Evolutionary conservation across 2,888 invertebrate species (phyloP).

Genomic region (Sycophila texana): DNA sequence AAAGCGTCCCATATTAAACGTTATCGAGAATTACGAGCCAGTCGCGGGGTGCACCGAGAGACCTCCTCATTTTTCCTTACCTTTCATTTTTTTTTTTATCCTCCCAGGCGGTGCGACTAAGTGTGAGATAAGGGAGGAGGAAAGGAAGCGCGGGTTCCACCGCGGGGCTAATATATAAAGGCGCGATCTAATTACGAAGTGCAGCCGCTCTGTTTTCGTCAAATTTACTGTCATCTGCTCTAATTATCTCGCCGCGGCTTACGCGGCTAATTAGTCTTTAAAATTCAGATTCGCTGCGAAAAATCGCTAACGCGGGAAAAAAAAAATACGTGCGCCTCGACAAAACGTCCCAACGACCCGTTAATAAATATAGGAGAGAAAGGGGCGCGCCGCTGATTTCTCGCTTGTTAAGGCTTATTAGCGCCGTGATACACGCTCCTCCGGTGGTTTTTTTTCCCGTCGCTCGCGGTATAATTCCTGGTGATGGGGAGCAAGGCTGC

Average conservation of each 20-base stretch:
- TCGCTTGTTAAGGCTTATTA: slow-evolving; percentile 46
- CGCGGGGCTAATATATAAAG: slow-evolving; percentile 11
- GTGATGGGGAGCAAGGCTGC: background rate
- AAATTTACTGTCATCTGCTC: slow-evolving; percentile 55
- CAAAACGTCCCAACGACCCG: slow-evolving; percentile 27
- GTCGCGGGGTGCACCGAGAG: background rate
- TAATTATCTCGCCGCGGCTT: slow-evolving; percentile 38
- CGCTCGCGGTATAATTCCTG: background rate
- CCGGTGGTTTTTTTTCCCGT: slow-evolving; percentile 2
- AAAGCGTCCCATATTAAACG: slow-evolving; percentile 70
- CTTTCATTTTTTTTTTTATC: background rate
- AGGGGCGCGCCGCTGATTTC: slow-evolving; percentile 33
- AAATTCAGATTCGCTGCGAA: slow-evolving; percentile 49
- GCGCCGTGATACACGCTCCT: background rate
- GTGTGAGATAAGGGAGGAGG: slow-evolving; percentile 53
- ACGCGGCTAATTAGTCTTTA: slow-evolving; percentile 49
- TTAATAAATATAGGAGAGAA: slow-evolving; percentile 18
- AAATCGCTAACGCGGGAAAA: slow-evolving; percentile 1
- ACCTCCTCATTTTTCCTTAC: slow-evolving; percentile 28
- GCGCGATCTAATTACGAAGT: slow-evolving; percentile 44
- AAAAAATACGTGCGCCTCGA: background rate
- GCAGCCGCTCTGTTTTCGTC: slow-evolving; percentile 40
- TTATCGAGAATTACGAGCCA: slow-evolving; percentile 67
- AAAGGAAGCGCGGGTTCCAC: slow-evolving; percentile 45
- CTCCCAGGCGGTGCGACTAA: background rate